Percentiles rank a stretch among this genome's conserved stretches.
Conservation (phyloP, 2,888 invertebrate species). For the Sinodicranocentrus sp. region DNA sequence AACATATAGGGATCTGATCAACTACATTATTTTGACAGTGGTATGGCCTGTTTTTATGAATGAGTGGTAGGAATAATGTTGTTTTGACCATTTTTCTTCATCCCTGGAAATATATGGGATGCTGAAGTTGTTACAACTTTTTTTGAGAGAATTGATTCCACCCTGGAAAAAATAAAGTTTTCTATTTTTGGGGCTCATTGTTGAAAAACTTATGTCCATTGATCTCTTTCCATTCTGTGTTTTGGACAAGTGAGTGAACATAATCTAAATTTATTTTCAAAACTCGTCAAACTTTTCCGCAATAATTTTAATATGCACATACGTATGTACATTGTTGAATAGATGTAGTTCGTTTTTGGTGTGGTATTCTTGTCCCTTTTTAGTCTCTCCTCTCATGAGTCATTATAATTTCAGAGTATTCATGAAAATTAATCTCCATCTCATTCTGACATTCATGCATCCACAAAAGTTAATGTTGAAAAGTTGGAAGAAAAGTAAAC, state of each 20-base stretch:
- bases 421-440: conserved; percentile 52
- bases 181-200: neutral
- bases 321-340: neutral
- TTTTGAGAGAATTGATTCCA: neutral
- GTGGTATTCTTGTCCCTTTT: neutral
- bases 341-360: no score
- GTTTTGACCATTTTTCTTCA: conserved; percentile 12
- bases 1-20: no score
- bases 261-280: conserved; percentile 44
- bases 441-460: conserved; percentile 47
- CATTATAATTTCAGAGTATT: conserved; percentile 39
- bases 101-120: neutral
- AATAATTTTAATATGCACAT: conserved; percentile 25
- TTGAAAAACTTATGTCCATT: conserved; percentile 11
- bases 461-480: conserved; percentile 39
- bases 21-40: no score
- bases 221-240: conserved; percentile 4
- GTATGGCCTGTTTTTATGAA: neutral
- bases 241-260: conserved; percentile 24
- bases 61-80: neutral
- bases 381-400: conserved; percentile 10
- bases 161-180: neutral
- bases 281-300: conserved; percentile 39
- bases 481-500: conserved; percentile 49
- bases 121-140: neutral